Percentiles rank a stretch among this genome's conserved stretches.
Evolutionary conservation across 2,888 invertebrate species (phyloP).

Genomic region (Osedax frankpressi): DNA sequence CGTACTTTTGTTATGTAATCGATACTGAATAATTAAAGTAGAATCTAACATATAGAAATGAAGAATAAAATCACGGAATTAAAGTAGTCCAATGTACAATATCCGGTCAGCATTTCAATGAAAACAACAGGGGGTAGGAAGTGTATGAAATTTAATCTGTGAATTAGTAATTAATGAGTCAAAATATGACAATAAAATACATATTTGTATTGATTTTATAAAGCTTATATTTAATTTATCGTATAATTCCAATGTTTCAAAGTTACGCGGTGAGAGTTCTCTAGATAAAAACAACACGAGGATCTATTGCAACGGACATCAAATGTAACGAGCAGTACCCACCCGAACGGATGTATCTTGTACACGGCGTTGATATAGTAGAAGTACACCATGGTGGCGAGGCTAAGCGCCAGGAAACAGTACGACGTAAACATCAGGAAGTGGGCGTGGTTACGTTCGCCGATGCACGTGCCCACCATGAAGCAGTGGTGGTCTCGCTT

Average conservation of each 20-base stretch:
- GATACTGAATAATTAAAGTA: too few relatives aligned
- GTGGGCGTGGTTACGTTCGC: slow-evolving; percentile 37
- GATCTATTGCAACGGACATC: too few relatives aligned
- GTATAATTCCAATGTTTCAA: too few relatives aligned
- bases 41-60: neutral
- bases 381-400: slow-evolving; percentile 24
- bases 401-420: slow-evolving; percentile 29
- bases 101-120: neutral
- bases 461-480: slow-evolving; percentile 38
- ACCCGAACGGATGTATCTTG: neutral
- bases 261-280: too few relatives aligned
- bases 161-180: too few relatives aligned
- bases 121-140: neutral
- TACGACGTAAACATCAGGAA: slow-evolving; percentile 37
- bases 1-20: too few relatives aligned
- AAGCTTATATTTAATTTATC: too few relatives aligned
- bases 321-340: too few relatives aligned
- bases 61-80: neutral
- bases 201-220: too few relatives aligned
- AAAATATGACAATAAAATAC: too few relatives aligned
- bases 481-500: slow-evolving; percentile 44
- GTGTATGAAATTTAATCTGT: neutral
- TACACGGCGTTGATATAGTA: slow-evolving; percentile 24
- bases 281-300: too few relatives aligned
- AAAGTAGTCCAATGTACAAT: neutral